Percentiles rank a stretch among this genome's conserved stretches.
These are phyloP conservation scores for Lepidothrix coronata DNA, from an alignment of 2,113 vertebrate species.

Conservation along the genomic window DNA sequence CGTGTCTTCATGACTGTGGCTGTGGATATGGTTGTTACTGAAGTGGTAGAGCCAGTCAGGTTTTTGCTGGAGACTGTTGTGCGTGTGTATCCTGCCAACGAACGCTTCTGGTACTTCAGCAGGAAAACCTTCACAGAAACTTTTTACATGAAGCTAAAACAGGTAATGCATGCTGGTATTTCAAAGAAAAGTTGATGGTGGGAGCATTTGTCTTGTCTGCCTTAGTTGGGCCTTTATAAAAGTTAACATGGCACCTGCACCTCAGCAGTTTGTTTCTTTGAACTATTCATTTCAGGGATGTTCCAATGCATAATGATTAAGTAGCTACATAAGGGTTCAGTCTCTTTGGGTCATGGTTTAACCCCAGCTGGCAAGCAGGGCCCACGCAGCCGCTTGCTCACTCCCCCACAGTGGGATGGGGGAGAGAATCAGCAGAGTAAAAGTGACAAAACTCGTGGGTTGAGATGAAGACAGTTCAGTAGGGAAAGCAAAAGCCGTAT, in stretches of 20 bases:
- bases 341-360: background rate
- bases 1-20: conserved; percentile 94
- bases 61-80: conserved; percentile 91
- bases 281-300: background rate
- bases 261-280: background rate
- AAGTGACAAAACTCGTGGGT: background rate
- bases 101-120: conserved; percentile 99
- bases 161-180: conserved; percentile 73
- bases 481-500: background rate
- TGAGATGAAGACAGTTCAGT: background rate
- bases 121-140: conserved; percentile 94
- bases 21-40: conserved; percentile 94
- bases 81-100: conserved; percentile 91
- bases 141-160: conserved; percentile 92
- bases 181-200: background rate
- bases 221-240: background rate
- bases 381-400: background rate
- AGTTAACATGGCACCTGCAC: background rate
- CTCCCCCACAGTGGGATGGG: background rate
- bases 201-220: background rate
- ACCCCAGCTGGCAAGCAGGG: background rate
- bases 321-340: background rate
- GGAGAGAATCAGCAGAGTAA: background rate
- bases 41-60: conserved; percentile 92
- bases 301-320: background rate